Conservation (phyloP, 2,113 vertebrate genomes). For the Peucedramus taeniatus region DNA sequence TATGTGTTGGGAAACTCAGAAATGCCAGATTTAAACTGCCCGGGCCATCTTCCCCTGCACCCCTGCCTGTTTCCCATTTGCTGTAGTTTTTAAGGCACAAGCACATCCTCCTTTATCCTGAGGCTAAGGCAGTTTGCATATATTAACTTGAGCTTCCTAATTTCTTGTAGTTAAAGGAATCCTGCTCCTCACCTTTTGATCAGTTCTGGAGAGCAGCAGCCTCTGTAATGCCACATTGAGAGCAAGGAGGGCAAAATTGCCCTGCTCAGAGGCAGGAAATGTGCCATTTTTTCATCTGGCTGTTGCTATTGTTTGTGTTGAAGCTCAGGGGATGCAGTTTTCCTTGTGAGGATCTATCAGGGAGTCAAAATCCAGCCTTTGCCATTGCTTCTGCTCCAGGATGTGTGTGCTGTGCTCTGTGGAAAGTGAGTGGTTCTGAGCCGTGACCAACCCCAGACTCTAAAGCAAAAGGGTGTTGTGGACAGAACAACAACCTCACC, state of each 20-base stretch:
- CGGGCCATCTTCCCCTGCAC: background rate
- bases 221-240: background rate
- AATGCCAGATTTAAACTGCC: background rate
- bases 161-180: background rate
- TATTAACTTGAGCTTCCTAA: background rate
- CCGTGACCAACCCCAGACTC: accelerated
- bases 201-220: background rate
- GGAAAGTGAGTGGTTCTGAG: background rate
- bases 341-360: background rate
- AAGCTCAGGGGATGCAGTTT: background rate
- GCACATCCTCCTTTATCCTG: background rate
- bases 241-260: background rate
- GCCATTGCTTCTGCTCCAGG: accelerated
- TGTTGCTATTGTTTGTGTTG: background rate
- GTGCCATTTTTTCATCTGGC: background rate
- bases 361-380: background rate
- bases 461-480: background rate
- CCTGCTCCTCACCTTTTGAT: accelerated
- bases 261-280: background rate
- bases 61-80: background rate
- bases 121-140: background rate
- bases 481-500: background rate
- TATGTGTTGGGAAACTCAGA: background rate
- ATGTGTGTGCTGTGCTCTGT: accelerated
- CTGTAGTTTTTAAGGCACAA: background rate